phyloP scores from a whole-genome alignment of 2,888 invertebrate genomes.

The Pterobdella sp. region DNA sequence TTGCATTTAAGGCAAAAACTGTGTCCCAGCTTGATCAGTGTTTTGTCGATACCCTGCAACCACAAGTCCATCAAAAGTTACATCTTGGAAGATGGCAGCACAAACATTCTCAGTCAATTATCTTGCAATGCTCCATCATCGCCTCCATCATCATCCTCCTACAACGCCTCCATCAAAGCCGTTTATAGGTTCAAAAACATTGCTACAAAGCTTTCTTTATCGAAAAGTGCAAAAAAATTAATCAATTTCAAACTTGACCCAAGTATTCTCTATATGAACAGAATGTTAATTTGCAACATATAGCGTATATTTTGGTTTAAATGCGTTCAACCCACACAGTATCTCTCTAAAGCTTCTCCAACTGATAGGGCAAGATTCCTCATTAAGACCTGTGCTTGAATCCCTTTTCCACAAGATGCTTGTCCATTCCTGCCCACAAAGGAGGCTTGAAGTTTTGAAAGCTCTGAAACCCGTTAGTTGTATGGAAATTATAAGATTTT shows the following conservation, averaged over 20 bases:
- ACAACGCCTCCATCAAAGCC: conserved; percentile 76
- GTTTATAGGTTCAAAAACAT: conserved; percentile 64
- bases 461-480: conserved; percentile 55
- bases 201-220: background rate
- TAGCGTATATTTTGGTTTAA: too few relatives aligned
- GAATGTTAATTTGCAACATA: too few relatives aligned
- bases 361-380: conserved; percentile 73
- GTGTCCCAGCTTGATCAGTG: conserved; percentile 77
- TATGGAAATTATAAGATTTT: too few relatives aligned
- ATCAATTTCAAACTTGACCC: too few relatives aligned
- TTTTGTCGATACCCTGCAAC: conserved; percentile 77
- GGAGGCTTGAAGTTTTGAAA: conserved; percentile 74
- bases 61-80: conserved; percentile 56
- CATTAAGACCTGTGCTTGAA: conserved; percentile 76
- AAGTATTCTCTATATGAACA: too few relatives aligned
- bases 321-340: too few relatives aligned
- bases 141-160: conserved; percentile 66
- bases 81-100: conserved; percentile 49
- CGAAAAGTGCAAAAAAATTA: background rate
- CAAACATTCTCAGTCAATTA: conserved; percentile 44
- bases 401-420: conserved; percentile 87
- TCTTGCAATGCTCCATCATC: conserved; percentile 64
- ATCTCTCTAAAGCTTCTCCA: conserved; percentile 81
- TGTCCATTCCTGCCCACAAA: conserved; percentile 74
- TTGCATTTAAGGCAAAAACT: conserved; percentile 72